Evolutionary conservation across 2,113 vertebrate genomes (phyloP).

Genomic region (Dasyprocta punctata): DNA sequence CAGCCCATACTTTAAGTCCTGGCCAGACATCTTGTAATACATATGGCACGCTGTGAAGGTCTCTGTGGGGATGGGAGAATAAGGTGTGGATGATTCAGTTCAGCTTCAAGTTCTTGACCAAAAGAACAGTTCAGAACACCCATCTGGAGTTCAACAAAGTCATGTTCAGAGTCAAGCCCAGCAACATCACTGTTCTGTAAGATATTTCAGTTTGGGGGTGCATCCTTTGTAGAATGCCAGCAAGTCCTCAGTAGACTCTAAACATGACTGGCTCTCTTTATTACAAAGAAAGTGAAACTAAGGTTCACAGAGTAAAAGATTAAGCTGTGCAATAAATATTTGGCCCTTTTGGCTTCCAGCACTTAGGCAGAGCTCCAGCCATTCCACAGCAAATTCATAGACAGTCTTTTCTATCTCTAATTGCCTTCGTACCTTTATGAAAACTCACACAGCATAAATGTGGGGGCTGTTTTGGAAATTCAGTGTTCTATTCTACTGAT

Average conservation of each 20-base stretch:
- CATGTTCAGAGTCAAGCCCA: neutral
- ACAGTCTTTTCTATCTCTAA: neutral
- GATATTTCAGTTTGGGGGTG: neutral
- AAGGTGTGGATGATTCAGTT: constrained; percentile 66
- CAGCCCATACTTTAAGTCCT: constrained; percentile 30
- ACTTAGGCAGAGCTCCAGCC: neutral
- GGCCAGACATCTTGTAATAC: constrained; percentile 49
- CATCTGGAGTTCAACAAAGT: neutral
- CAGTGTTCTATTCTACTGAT: neutral
- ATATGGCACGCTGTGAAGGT: neutral
- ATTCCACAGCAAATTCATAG: neutral
- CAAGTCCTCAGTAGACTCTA: neutral
- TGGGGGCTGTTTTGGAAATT: neutral
- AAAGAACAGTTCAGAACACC: neutral
- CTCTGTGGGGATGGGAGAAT: constrained; percentile 1
- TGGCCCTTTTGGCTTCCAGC: neutral
- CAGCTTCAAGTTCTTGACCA: constrained; percentile 1
- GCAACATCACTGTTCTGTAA: neutral
- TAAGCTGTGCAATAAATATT: neutral
- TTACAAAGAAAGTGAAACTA: neutral
- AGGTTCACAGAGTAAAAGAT: neutral
- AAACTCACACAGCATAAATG: neutral
- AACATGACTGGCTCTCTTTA: neutral
- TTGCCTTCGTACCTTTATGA: neutral
- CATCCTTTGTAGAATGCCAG: neutral